Evolutionary conservation across 2,888 invertebrate species (phyloP), one percentile per base, ranked within the genome.

Genomic region (Leptodirus hochenwartii): DNA sequence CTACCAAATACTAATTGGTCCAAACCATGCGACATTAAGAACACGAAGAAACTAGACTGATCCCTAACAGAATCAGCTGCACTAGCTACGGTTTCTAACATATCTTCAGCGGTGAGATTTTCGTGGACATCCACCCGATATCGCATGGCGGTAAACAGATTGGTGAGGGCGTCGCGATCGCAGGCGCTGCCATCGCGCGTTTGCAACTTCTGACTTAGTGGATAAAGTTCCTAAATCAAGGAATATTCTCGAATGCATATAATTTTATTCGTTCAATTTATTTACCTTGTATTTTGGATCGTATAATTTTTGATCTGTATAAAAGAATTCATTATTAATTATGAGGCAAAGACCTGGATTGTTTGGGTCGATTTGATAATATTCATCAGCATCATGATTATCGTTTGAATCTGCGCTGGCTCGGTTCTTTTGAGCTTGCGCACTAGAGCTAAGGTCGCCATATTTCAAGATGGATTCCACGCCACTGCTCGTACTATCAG

Each of bases 281-380:
- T 16, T 5, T 26, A 17, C 17, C 29, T 13, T 22, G 5, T 15
- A 29, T 12, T 22, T 13, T n/a, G 22, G 24, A 8, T 27, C 30
- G 20, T 14, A 14, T 22, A 29, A 25, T 2, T 24, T 20, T n/a
- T 30, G 34, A 16, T 30, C 29, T 13, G 27, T 30, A 23, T n/a
- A n/a, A n/a, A n/a, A n/a, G n/a, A n/a, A n/a, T n/a, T n/a, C n/a
- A n/a, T 30, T 34, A 10, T 36, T 32, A 8, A 36, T 32, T 5
- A 36, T 36, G 10, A 34, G 20, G 15, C 22, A 22, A 22, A 36
- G 22, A 11, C 36, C 36, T 5, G 34, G 34, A 16, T 27, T 22
- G 3, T 27, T n/a, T 10, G 20, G 15, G 22, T 36, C 23, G 22
- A 36, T 36, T 3, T 10, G 16, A 27, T 36, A 36, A 5, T 5